These are phyloP conservation scores for Augiades crinisus DNA, from an alignment of 2,888 invertebrate species.

Conservation along the genomic window DNA sequence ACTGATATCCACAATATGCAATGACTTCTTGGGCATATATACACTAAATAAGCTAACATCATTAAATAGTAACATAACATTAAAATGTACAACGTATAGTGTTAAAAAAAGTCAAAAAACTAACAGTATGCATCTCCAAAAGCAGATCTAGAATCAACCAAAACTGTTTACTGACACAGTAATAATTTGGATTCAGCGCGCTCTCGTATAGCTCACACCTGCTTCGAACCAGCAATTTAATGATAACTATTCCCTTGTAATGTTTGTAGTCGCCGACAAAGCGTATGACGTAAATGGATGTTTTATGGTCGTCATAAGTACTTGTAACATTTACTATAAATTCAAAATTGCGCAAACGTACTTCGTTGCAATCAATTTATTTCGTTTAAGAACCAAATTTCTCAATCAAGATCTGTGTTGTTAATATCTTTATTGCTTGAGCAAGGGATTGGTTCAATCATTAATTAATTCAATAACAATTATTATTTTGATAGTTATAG, in stretches of 20 bases:
- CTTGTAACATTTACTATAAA: neutral
- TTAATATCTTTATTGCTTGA: no score
- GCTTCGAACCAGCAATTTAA: constrained; percentile 51
- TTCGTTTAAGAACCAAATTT: no score
- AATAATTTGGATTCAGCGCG: neutral
- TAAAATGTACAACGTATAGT: no score
- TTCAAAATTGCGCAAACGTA: constrained; percentile 1
- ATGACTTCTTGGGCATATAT: no score
- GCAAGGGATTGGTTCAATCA: no score
- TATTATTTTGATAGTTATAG: no score
- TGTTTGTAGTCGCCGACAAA: constrained; percentile 39
- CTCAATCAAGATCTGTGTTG: no score
- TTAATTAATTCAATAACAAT: no score
- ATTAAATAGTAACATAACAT: no score
- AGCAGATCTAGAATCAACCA: neutral
- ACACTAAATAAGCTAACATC: no score
- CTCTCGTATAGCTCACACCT: neutral
- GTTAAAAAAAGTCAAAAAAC: neutral
- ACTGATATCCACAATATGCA: no score
- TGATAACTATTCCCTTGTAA: constrained; percentile 55
- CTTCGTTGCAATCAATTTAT: no score
- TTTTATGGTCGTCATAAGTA: neutral
- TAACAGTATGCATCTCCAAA: neutral
- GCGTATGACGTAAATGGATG: neutral
- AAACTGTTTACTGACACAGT: neutral